phyloP scores from a whole-genome alignment of 2,888 invertebrate genomes.

The Ernsta delagoae region DNA sequence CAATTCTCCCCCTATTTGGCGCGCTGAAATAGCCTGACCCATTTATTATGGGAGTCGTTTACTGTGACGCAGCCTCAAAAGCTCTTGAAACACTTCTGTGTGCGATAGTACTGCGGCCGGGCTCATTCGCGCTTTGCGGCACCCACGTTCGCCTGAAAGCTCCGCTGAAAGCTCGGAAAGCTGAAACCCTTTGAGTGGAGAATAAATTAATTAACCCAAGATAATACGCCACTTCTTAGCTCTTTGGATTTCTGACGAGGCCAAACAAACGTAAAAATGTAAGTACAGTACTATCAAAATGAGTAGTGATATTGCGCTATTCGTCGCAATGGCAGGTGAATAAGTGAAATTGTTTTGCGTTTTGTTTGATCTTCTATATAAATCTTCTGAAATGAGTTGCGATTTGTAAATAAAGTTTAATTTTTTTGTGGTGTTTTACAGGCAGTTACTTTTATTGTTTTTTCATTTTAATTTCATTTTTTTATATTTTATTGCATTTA shows the following conservation, averaged over 20 bases:
- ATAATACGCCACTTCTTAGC: conserved; percentile 15
- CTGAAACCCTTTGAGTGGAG: conserved; percentile 18
- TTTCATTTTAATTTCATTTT: too few relatives aligned
- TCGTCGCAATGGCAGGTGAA: conserved; percentile 6
- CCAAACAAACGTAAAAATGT: conserved; percentile 22
- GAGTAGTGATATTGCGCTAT: background rate
- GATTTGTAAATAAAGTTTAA: too few relatives aligned
- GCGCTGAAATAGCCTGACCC: conserved; percentile 12
- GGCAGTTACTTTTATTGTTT: too few relatives aligned
- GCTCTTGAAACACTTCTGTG: conserved; percentile 56
- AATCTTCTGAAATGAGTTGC: background rate
- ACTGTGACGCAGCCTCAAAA: conserved; percentile 47
- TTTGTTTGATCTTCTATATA: background rate
- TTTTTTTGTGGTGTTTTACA: too few relatives aligned
- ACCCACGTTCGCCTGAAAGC: conserved; percentile 55
- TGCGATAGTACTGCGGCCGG: conserved; percentile 76
- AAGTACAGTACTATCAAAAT: conserved; percentile 5
- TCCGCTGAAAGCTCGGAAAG: conserved; percentile 37
- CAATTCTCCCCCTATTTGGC: conserved; percentile 19
- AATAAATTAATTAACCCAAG: conserved; percentile 29
- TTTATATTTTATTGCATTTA: too few relatives aligned
- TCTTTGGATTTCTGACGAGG: conserved; percentile 13
- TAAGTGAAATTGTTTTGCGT: background rate
- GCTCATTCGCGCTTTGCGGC: conserved; percentile 72
- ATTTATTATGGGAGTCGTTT: conserved; percentile 12